Conservation (phyloP, 2,113 vertebrate species). For the Chrysemys picta region DNA sequence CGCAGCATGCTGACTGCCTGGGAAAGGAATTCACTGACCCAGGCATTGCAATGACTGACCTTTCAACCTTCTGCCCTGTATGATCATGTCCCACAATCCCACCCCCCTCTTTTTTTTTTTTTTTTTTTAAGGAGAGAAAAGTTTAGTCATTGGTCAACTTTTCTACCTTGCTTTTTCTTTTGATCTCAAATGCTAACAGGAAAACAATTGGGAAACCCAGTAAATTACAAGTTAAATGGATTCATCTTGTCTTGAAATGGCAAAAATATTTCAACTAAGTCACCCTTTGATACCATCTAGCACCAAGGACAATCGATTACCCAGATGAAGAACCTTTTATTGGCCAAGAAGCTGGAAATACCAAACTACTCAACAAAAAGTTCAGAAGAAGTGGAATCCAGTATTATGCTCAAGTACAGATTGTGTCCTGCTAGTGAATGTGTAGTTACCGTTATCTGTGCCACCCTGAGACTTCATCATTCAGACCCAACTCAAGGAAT, state of each 20-base stretch:
- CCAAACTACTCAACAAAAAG: not conserved
- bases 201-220: not conserved
- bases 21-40: not conserved
- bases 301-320: not conserved
- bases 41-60: rapidly evolving
- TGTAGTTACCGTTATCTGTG: not conserved
- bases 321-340: not conserved
- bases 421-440: not conserved
- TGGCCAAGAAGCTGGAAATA: not conserved
- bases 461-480: not conserved
- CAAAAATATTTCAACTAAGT: not conserved
- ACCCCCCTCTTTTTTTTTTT: not conserved
- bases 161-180: not conserved
- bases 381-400: not conserved
- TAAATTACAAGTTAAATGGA: not conserved
- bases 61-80: not conserved
- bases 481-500: not conserved
- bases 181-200: not conserved
- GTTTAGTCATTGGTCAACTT: not conserved
- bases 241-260: not conserved
- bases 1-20: not conserved
- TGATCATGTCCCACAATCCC: not conserved
- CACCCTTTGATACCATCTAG: rapidly evolving
- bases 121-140: not conserved
- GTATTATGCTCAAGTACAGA: not conserved